Conservation (phyloP, 37 sponge, comb jelly and placozoan species). For the Ephydatia muelleri region DNA sequence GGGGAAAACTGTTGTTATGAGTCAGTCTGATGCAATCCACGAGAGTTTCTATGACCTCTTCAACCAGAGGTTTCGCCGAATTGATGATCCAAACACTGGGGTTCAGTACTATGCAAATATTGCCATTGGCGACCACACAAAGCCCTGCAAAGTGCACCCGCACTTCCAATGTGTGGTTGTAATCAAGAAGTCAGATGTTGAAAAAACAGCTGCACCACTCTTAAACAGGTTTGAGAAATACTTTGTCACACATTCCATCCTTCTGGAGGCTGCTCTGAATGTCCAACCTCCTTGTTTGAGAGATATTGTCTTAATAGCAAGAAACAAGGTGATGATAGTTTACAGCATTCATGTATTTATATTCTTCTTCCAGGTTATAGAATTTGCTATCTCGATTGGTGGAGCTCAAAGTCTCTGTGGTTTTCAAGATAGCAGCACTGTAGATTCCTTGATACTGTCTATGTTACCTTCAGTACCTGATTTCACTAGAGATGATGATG, state of each 20-base stretch:
- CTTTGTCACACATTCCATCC: slow-evolving; percentile 50
- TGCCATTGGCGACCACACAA: slow-evolving; percentile 83
- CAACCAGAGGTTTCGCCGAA: slow-evolving; percentile 82
- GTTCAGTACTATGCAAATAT: slow-evolving; percentile 81
- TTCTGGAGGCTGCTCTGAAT: slow-evolving; percentile 66
- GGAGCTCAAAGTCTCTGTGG: slow-evolving; percentile 26
- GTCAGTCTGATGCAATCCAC: slow-evolving; percentile 83
- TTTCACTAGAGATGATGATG: not conserved
- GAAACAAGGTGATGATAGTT: slow-evolving; percentile 50
- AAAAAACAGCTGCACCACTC: slow-evolving; percentile 77
- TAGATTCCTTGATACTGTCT: slow-evolving; percentile 29
- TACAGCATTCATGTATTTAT: not conserved
- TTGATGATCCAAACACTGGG: slow-evolving; percentile 47
- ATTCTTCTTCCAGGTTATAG: slow-evolving; percentile 18
- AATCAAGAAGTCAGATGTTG: slow-evolving; percentile 70
- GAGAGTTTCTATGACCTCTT: slow-evolving; percentile 93
- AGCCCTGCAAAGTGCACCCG: slow-evolving; percentile 75
- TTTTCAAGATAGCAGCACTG: slow-evolving; percentile 12
- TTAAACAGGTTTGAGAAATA: slow-evolving; percentile 92
- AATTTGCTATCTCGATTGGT: slow-evolving; percentile 17
- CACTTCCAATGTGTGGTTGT: slow-evolving; percentile 84
- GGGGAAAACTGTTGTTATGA: slow-evolving; percentile 83
- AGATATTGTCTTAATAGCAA: slow-evolving; percentile 39
- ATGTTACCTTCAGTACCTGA: slow-evolving; percentile 13
- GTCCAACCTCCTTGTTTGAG: slow-evolving; percentile 72